Evolutionary conservation across 2,797 vertebrate genomes (phyloP), one percentile per base, ranked within the genome.

Genomic region (Ispidina lecontei): DNA sequence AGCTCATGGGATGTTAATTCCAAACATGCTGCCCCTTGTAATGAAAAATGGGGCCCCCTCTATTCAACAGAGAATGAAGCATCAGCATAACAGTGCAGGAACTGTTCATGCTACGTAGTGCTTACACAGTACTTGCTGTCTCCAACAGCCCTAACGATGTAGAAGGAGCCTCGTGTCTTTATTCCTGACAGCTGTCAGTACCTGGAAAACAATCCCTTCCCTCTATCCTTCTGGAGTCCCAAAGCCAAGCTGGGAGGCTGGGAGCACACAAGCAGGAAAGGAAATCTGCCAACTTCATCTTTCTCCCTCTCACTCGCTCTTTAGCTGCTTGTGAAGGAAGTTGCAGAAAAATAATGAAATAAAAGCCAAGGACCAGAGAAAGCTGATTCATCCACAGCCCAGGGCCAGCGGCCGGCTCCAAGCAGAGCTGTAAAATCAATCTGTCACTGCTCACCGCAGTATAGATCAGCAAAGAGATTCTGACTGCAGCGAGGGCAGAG

Each of bases 371-470:
- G 93, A 94, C 94, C 93, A 93, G 92, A 96, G 96, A 96, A 97
- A 97, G 97, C 96, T 97, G 97, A 97, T 96, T 97, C 97, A 97
- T 97, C 86, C 91, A 78, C 92, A 94, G 96, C 93, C 93, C 93
- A 97, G 96, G 96, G 94, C 93, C 95, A 97, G 95, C 80, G 87
- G 91, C 88, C 55, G 95, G 93, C 96, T 97, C 93, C 95, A 95
- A 96, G 89, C 88, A 86, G 91, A 95, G 95, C 96, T 95, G 94
- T 97, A 96, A 97, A 97, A 97, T 96, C 96, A 97, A 96, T 96
- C 96, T 96, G 94, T 97, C 97, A 96, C 96, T 95, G 95, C 84
- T 96, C 96, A 96, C 96, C 77, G 95, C 96, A 97, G 96, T 97
- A 89, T 86, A 96, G 95, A 97, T 95, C 95, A 94, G 94, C 0